Conservation (phyloP, 2,797 vertebrate species). For the Monodelphis domestica region DNA sequence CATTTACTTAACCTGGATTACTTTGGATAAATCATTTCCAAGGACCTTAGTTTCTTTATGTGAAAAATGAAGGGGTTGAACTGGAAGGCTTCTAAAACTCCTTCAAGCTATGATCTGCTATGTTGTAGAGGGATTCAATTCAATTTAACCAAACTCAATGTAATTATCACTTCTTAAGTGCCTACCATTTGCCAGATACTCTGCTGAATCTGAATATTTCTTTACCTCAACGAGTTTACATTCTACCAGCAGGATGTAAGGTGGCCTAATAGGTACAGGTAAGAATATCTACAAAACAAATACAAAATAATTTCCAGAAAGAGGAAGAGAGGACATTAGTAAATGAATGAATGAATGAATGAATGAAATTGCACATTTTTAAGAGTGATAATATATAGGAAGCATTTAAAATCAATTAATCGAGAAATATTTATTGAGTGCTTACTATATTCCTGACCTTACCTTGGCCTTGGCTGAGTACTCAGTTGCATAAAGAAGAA, state of each 20-base stretch:
- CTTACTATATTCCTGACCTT: neutral
- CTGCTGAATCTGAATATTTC: neutral
- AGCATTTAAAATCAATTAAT: neutral
- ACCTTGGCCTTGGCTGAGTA: neutral
- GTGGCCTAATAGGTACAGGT: neutral
- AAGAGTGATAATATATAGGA: neutral
- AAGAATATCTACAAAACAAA: neutral
- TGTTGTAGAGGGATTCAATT: neutral
- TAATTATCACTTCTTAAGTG: neutral
- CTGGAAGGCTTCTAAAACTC: neutral
- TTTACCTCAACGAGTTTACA: neutral
- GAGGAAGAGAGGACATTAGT: neutral
- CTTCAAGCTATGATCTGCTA: slow-evolving; percentile 1
- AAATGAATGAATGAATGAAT: too few species aligned
- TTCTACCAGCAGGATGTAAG: neutral
- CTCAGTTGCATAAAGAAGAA: neutral
- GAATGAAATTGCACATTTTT: neutral
- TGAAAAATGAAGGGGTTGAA: neutral
- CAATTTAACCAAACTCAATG: neutral
- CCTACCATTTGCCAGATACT: neutral
- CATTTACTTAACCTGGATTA: neutral
- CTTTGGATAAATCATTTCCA: neutral
- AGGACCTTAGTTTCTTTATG: neutral
- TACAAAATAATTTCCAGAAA: neutral
- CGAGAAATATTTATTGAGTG: neutral